Conservation (phyloP, 1,140 invertebrate genomes). For the Gyrodactylus bullatarudis region DNA sequence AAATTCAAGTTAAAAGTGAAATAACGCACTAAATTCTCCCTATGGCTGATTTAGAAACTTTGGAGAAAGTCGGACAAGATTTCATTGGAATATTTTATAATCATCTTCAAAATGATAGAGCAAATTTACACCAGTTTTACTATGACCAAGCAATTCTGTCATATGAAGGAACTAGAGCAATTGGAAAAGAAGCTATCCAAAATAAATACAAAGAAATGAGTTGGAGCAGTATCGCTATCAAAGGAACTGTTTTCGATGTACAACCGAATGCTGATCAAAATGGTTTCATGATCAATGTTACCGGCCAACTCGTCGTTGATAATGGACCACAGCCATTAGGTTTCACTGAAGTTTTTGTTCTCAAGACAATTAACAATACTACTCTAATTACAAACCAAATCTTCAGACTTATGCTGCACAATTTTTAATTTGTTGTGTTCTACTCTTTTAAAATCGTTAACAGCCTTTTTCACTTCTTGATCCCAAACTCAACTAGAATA, state of each 20-base stretch:
- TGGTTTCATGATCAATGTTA: neutral
- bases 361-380: neutral
- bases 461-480: too few species aligned
- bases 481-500: too few species aligned
- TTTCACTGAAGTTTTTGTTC: neutral
- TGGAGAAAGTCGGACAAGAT: neutral
- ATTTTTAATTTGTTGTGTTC: neutral
- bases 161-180: neutral
- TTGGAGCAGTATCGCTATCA: neutral
- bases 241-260: neutral
- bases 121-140: neutral
- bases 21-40: neutral
- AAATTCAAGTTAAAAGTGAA: neutral
- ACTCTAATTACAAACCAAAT: neutral
- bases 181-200: neutral
- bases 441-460: too few species aligned
- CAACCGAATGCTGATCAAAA: neutral
- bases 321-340: neutral
- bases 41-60: neutral
- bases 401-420: neutral
- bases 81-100: neutral
- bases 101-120: neutral
- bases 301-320: neutral
- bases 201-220: neutral
- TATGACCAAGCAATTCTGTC: neutral